These are phyloP conservation scores for Lethocerus indicus DNA, from an alignment of 1,140 invertebrate genomes.

Conservation along the genomic window DNA sequence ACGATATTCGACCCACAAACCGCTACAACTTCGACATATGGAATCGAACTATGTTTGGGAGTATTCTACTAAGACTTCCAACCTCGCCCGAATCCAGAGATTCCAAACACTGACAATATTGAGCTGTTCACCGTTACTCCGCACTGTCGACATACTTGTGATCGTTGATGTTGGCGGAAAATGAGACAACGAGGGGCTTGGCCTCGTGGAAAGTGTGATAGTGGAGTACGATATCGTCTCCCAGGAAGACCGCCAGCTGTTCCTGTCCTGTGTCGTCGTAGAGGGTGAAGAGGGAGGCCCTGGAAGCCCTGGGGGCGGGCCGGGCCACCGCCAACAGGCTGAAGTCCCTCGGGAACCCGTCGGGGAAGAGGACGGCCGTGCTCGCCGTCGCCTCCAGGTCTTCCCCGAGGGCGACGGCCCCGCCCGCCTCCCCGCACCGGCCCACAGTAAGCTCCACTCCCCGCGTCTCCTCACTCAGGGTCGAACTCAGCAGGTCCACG, in stretches of 20 bases:
- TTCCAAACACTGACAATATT: not conserved
- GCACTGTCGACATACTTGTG: conserved; percentile 35
- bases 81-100: not conserved
- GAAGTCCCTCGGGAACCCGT: conserved; percentile 53
- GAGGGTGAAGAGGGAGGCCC: conserved; percentile 46
- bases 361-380: conserved; percentile 42
- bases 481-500: no score
- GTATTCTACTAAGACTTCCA: not conserved
- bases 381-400: conserved; percentile 39
- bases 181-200: conserved; percentile 38
- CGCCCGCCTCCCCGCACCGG: no score
- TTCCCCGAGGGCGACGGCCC: no score
- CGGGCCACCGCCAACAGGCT: conserved; percentile 30
- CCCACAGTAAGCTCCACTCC: no score
- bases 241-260: conserved; percentile 48
- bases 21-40: no score
- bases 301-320: conserved; percentile 25
- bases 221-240: conserved; percentile 41
- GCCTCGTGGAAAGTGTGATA: conserved; percentile 35
- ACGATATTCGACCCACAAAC: no score
- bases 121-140: not conserved
- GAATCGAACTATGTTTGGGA: not conserved
- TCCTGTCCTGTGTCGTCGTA: conserved; percentile 60
- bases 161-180: conserved; percentile 43
- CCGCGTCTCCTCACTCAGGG: no score